phyloP scores from a whole-genome alignment of 2,888 invertebrate genomes.

The Chromoteleia sp. region DNA sequence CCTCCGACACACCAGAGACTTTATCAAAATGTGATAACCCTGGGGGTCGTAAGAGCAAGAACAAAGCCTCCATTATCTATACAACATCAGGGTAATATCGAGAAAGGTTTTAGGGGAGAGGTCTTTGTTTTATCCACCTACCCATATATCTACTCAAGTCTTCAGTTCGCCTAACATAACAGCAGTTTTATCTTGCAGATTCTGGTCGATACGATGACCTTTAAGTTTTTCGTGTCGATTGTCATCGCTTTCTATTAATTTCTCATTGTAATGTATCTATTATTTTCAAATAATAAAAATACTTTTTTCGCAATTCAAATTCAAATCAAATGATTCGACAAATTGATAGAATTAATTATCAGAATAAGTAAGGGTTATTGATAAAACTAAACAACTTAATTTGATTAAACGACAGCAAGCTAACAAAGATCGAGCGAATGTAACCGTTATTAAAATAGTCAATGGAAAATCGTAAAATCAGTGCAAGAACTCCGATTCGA shows the following conservation, averaged over 20 bases:
- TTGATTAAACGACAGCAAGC: too few species aligned
- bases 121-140: conserved; percentile 43
- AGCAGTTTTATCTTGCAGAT: conserved; percentile 18
- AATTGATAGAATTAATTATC: too few species aligned
- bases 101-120: conserved; percentile 40
- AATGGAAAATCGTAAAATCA: too few species aligned
- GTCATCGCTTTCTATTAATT: too few species aligned
- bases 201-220: conserved; percentile 22
- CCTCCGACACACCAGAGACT: conserved; percentile 75
- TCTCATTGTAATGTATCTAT: too few species aligned
- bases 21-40: conserved; percentile 74
- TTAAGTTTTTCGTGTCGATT: conserved; percentile 14
- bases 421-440: too few species aligned
- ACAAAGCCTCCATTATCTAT: conserved; percentile 58
- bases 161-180: conserved; percentile 25
- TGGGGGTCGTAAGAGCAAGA: conserved; percentile 63
- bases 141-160: conserved; percentile 43
- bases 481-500: conserved; percentile 3
- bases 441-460: too few species aligned
- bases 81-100: conserved; percentile 41
- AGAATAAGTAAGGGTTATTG: too few species aligned
- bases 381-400: too few species aligned
- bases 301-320: too few species aligned
- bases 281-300: too few species aligned
- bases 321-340: too few species aligned